A percentile compares a stretch with the other conserved stretches of the same genome.
These are phyloP conservation scores for Gambelia wislizenii DNA, from an alignment of 2,797 vertebrate genomes.

Conservation along the genomic window DNA sequence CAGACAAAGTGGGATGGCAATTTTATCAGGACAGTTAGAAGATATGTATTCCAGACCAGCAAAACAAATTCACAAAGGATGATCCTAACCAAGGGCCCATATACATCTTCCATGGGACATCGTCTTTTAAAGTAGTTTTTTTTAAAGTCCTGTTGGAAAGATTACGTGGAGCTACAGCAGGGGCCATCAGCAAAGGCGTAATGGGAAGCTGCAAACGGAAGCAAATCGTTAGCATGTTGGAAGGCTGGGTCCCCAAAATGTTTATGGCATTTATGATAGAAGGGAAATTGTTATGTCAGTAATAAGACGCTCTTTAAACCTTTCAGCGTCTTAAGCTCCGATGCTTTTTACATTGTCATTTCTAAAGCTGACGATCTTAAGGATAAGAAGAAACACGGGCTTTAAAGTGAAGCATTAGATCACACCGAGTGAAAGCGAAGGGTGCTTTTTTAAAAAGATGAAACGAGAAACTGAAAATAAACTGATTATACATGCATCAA, in stretches of 20 bases:
- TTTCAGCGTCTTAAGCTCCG: slow-evolving; percentile 41
- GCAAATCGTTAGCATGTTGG: background rate
- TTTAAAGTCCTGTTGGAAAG: background rate
- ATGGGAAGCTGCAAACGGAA: slow-evolving; percentile 1
- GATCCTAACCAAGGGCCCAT: no score
- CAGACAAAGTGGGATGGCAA: no score
- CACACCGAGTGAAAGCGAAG: slow-evolving; percentile 63
- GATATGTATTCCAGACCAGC: no score
- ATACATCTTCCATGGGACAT: background rate
- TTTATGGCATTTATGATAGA: background rate
- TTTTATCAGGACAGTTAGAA: no score
- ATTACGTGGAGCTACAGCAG: background rate
- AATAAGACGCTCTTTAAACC: background rate
- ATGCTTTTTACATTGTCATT: slow-evolving; percentile 44
- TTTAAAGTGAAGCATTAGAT: slow-evolving; percentile 61
- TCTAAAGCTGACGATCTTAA: slow-evolving; percentile 42
- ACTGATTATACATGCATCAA: slow-evolving; percentile 73
- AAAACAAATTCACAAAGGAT: background rate
- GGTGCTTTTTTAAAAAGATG: slow-evolving; percentile 46
- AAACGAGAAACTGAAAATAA: slow-evolving; percentile 69
- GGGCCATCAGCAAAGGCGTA: background rate
- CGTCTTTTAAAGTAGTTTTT: background rate
- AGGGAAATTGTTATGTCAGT: background rate
- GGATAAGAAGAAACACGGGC: slow-evolving; percentile 55
- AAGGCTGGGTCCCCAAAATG: background rate